Base-by-base conservation (phyloP, 2,888 invertebrate species). In the Metellina segmentata region DNA sequence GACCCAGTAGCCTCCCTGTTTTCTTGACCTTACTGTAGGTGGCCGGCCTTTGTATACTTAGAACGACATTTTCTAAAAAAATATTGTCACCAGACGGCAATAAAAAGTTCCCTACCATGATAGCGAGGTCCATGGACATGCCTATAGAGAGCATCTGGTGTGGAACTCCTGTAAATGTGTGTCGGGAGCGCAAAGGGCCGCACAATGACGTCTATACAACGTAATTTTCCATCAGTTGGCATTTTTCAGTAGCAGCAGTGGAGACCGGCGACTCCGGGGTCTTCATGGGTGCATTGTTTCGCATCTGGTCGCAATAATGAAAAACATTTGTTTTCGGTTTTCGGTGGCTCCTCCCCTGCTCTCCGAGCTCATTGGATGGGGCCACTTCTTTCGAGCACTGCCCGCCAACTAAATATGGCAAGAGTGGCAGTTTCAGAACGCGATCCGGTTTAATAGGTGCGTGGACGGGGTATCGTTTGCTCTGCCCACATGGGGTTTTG, bases 391-490 rank as follows among this genome's bases (percentile, higher is more conserved):
- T 69, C 53, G 61, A 75, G 85, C 72, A 69, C 61, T 61, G 53
- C 83, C 71, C 72, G 34, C 19, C 61, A 81, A 79, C 90, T 90
- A 90, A 90, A 90, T 90, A 90, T 81, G 90, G 90, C 75, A 79
- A 83, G 85, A 34, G 19, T 78, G 81, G 74, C 91, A 82, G 85
- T 83, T 89, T 75, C 75, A 89, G 51, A 82, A 87, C 70, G 61
- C 91, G 75, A 91, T 82, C 91, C 87, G 94, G 94, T 89, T 94
- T 94, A 91, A 95, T 93, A 78, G 94, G 94, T 90, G 94, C 85
- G 90, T 89, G 89, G 89, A 70, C 77, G 77, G 48, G 53, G 34
- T 72, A 82, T 61, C n/a, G 61, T 72, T 74, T 20, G 52, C 72
- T 78, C 88, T 52, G 89, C 89, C 89, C 85, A 89, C 85, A 83